Evolutionary conservation across 2,888 invertebrate species (phyloP), one percentile per base, ranked within the genome.

Genomic region (Drosophila mulleri): DNA sequence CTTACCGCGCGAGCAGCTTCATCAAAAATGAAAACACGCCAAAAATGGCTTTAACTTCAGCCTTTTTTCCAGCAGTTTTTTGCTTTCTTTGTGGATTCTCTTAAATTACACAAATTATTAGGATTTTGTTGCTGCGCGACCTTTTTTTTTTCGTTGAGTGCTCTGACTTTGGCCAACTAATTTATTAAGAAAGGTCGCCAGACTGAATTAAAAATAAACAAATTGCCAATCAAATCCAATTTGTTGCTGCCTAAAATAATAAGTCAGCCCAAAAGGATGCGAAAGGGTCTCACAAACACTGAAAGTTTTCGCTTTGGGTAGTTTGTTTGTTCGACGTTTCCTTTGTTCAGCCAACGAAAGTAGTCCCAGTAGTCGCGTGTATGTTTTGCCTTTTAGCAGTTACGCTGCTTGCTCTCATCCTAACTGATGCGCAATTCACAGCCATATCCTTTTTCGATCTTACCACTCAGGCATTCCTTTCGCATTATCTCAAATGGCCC

Each of bases 201-300:
- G 60, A 48, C 64, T 57, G 80, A 80, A 83, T 83, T 80, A 80
- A 78, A 87, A 87, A 72, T 67, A 87, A 83, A 86, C 84, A 83
- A 83, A 82, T 77, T 75, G 78, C 64, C 72, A 78, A 87, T 82
- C 71, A 70, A 80, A 82, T 80, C 73, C 72, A 82, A 75, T 83
- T 84, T 75, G 65, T 50, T 52, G 56, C 48, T 12, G 68, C 87
- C 87, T 82, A 75, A 83, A 80, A 83, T 78, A 83, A 87, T 87
- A 87, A 67, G 70, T 75, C 61, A 52, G 60, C 63, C 18, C 29
- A 8, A 16, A 23, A 54, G 53, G 35, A 64, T 42, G 9, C 41
- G 35, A 48, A 65, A 60, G 50, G 54, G 45, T 37, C 50, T 6
- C 60, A 14, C 37, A n/a, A 20, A n/a, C 48, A 14, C 77, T n/a